Evolutionary conservation across 37 sponge, comb jelly and placozoan genomes (phyloP).

Genomic region (Theonella swinhoei): DNA sequence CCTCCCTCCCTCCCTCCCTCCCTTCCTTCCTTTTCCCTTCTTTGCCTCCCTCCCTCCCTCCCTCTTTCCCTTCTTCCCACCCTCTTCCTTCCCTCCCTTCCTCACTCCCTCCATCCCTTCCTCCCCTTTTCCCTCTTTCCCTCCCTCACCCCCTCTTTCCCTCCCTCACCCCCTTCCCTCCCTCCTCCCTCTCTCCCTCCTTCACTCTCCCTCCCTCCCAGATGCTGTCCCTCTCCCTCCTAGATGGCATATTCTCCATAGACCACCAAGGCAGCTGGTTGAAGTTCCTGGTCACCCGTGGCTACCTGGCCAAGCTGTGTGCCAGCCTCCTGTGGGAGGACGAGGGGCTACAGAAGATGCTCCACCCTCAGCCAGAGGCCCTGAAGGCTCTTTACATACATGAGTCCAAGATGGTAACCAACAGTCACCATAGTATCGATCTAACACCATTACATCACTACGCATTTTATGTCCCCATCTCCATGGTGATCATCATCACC

Average conservation of each 20-base stretch:
- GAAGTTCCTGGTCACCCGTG: constrained; percentile 59
- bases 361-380: constrained; percentile 66
- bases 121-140: too few relatives aligned
- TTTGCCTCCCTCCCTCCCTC: too few relatives aligned
- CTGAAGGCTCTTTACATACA: constrained; percentile 86
- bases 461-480: too few relatives aligned
- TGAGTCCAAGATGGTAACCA: constrained; percentile 90
- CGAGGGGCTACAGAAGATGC: constrained; percentile 68
- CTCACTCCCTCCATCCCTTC: too few relatives aligned
- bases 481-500: neutral
- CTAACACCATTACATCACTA: neutral
- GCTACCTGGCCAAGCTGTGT: constrained; percentile 76
- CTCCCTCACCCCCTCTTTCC: too few relatives aligned
- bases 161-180: constrained; percentile 20
- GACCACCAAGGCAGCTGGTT: constrained; percentile 82
- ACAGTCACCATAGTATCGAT: neutral
- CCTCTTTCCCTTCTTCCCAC: constrained; percentile 14
- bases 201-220: constrained; percentile 14
- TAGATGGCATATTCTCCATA: constrained; percentile 69
- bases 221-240: constrained; percentile 90
- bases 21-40: too few relatives aligned
- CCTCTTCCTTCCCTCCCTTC: too few relatives aligned
- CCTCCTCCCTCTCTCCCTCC: neutral
- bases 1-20: too few relatives aligned
- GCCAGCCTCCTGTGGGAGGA: constrained; percentile 85